A percentile compares a stretch with the other conserved stretches of the same genome.
Conservation (phyloP, 2,888 invertebrate species). For the Agonopterix heracliana region DNA sequence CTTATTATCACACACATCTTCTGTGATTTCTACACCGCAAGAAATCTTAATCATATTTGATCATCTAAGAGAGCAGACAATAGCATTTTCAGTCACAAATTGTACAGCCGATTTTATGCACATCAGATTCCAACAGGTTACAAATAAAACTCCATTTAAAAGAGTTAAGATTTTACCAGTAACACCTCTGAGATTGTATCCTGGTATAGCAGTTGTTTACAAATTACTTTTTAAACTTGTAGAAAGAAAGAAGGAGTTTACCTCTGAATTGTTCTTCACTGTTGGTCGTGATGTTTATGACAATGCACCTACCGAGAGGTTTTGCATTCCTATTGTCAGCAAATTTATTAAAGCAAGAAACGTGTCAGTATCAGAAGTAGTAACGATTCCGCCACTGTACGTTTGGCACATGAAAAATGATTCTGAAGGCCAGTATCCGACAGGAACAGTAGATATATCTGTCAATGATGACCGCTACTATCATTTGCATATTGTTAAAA, state of each 20-base stretch:
- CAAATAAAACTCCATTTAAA: slow-evolving; percentile 34
- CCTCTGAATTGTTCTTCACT: slow-evolving; percentile 40
- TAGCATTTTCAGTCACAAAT: slow-evolving; percentile 46
- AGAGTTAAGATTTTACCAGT: slow-evolving; percentile 33
- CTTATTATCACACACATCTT: slow-evolving; percentile 22
- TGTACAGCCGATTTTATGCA: slow-evolving; percentile 31
- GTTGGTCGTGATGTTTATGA: slow-evolving; percentile 30
- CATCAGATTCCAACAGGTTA: slow-evolving; percentile 39
- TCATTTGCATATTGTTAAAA: slow-evolving; percentile 23
- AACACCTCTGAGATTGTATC: slow-evolving; percentile 38
- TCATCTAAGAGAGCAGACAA: slow-evolving; percentile 29
- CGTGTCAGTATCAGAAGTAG: slow-evolving; percentile 32
- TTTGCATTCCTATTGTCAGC: slow-evolving; percentile 38
- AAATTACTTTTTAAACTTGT: slow-evolving; percentile 38
- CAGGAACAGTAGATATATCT: slow-evolving; percentile 17
- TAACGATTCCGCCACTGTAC: slow-evolving; percentile 43
- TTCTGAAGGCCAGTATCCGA: slow-evolving; percentile 15
- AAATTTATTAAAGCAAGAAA: slow-evolving; percentile 21
- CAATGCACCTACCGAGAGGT: slow-evolving; percentile 26
- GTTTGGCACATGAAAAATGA: slow-evolving; percentile 39
- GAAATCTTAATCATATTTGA: slow-evolving; percentile 26
- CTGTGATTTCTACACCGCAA: slow-evolving; percentile 32
- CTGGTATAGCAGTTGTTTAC: slow-evolving; percentile 41
- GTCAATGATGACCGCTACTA: slow-evolving; percentile 20
- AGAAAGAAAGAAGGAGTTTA: slow-evolving; percentile 30